A percentile compares a stretch with the other conserved stretches of the same genome.
Evolutionary conservation across 2,113 vertebrate species (phyloP).

Genomic region (Suricata suricatta): DNA sequence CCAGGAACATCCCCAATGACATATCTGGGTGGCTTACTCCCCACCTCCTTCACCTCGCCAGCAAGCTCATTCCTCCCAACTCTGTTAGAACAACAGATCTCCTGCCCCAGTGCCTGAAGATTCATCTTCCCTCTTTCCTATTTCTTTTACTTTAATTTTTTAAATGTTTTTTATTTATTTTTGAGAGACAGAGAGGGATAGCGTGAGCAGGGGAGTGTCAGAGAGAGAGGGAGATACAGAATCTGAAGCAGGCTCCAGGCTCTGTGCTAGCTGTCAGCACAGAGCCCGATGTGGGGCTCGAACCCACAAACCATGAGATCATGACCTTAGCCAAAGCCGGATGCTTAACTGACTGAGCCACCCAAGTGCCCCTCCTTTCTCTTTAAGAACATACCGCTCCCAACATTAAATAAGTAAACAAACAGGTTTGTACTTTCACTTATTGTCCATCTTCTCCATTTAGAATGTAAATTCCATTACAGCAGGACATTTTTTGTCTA

Average conservation of each 20-base stretch:
- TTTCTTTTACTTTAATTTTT: neutral
- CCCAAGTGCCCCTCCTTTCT: neutral
- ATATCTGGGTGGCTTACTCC: neutral
- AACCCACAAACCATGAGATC: no score
- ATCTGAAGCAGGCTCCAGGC: no score
- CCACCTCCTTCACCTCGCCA: neutral
- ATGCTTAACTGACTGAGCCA: no score
- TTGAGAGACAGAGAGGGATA: no score
- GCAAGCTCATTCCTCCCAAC: neutral
- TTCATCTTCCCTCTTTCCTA: neutral
- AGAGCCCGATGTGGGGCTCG: no score
- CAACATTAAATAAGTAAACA: slow-evolving; percentile 27
- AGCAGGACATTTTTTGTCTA: neutral
- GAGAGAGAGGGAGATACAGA: no score
- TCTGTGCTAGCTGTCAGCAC: no score
- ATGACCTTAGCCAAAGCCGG: no score
- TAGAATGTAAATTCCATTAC: neutral
- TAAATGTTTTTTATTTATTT: no score
- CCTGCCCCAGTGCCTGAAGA: neutral
- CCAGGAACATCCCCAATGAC: neutral
- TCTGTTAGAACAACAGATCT: neutral
- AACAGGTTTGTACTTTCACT: neutral
- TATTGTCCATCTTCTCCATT: neutral
- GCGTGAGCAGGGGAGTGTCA: no score
- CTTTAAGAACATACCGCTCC: neutral